phyloP scores from a whole-genome alignment of 1,140 invertebrate genomes.

The Nephila pilipes region DNA sequence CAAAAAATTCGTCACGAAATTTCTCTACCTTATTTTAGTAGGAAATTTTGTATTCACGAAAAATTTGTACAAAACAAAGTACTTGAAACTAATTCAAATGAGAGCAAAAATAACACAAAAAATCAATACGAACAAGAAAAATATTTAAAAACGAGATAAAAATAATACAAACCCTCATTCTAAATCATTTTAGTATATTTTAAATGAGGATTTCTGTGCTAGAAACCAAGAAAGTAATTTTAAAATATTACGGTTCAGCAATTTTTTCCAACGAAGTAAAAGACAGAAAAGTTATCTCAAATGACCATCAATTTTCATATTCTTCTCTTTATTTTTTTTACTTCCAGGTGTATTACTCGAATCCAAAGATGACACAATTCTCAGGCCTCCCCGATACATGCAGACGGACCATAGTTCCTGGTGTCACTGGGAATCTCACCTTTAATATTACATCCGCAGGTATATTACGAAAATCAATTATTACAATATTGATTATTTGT shows the following conservation, averaged over 20 bases:
- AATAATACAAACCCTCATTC: background rate
- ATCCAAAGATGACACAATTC: slow-evolving; percentile 73
- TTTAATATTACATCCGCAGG: slow-evolving; percentile 78
- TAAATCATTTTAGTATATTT: background rate
- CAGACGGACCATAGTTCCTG: slow-evolving; percentile 75
- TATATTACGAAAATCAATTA: slow-evolving; percentile 9
- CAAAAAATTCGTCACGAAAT: no score
- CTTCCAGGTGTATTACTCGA: slow-evolving; percentile 73
- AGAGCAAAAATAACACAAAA: no score
- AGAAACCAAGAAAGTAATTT: background rate
- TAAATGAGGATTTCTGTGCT: background rate
- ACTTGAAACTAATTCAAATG: no score
- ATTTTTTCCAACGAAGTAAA: background rate
- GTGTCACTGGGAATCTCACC: slow-evolving; percentile 77
- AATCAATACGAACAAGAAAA: background rate
- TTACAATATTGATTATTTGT: background rate
- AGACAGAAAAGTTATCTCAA: background rate
- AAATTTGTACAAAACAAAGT: no score
- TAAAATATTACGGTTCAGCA: background rate
- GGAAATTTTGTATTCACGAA: no score
- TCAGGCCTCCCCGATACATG: slow-evolving; percentile 77
- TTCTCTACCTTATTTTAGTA: no score
- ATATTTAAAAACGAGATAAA: background rate
- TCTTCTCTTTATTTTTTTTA: background rate
- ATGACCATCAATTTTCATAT: background rate